Evolutionary conservation across 2,888 invertebrate species (phyloP), one percentile per base, ranked within the genome.

Genomic region (Tromatobia lineatoria): DNA sequence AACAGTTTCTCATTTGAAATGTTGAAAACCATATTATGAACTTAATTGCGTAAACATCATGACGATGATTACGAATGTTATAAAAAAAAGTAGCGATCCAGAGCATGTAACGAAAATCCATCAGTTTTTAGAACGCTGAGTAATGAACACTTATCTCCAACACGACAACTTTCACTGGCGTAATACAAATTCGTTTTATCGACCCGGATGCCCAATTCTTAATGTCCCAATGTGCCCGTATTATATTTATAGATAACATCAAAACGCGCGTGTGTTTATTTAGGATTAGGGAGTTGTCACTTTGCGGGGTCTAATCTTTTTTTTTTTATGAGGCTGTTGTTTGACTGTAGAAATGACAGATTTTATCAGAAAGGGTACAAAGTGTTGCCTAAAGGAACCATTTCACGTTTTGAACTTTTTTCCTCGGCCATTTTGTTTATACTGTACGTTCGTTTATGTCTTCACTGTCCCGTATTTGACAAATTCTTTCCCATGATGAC

Each of bases 141-240:
- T n/a, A 54, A 34, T 38, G 34, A 47, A 34, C 54, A 45, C 54
- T 82, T 79, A 82, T 82, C 82, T 74, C 15, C 23, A 13, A 38
- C 54, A 79, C 69, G 13, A 76, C 20, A 52, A 83, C 83, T 83
- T 80, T 83, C 80, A 47, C 83, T 80, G 25, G 59, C 57, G 54
- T 50, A 70, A 70, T 79, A 29, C 47, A 70, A 57, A 76, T 75
- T 71, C 57, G 70, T 20, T 52, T 64, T 80, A 83, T 80, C 71
- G 80, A 83, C 79, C 78, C 74, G 61, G 57, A 67, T 79, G 34
- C 29, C 20, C 25, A 52, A 71, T 81, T 81, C 20, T 23, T n/a
- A 18, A 66, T 23, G 15, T 38, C 10, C n/a, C 57, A 38, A 76
- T 29, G 38, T 25, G 38, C 83, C 82, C 79, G 70, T 76, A 83